A percentile compares a stretch with the other conserved stretches of the same genome.
These are phyloP conservation scores for Theropithecus gelada DNA, from an alignment of 2,113 vertebrate species.

Conservation along the genomic window DNA sequence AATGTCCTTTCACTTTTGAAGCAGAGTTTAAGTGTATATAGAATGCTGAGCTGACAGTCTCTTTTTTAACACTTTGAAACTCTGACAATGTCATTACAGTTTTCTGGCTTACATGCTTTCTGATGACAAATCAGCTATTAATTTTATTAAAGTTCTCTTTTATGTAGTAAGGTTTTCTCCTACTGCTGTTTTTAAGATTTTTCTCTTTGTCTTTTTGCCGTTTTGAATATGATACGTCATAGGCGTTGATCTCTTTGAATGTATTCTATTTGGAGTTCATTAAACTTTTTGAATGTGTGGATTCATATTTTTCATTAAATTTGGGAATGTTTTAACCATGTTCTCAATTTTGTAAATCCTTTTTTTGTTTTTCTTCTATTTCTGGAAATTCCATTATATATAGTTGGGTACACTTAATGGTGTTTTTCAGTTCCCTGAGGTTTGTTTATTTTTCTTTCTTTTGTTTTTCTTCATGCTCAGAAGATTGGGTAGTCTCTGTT, in stretches of 20 bases:
- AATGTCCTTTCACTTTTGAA: neutral
- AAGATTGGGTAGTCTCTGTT: neutral
- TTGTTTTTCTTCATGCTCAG: neutral
- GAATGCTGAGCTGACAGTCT: neutral
- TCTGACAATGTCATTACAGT: neutral
- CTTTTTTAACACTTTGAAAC: neutral
- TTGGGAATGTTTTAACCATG: neutral
- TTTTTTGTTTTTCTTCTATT: neutral
- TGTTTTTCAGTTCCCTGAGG: neutral
- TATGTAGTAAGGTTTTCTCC: neutral
- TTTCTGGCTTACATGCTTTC: neutral
- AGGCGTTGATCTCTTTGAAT: neutral
- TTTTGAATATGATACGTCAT: neutral
- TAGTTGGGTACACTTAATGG: neutral
- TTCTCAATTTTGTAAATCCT: neutral
- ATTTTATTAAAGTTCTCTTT: neutral
- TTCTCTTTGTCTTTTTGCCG: neutral
- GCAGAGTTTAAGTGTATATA: neutral
- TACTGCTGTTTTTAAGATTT: neutral
- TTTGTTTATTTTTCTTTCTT: neutral
- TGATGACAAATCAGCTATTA: neutral
- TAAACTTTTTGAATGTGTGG: neutral
- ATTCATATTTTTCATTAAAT: neutral
- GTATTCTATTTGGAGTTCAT: neutral
- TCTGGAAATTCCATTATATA: neutral